phyloP scores from a whole-genome alignment of 2,797 vertebrate genomes.

The Monodelphis domestica region DNA sequence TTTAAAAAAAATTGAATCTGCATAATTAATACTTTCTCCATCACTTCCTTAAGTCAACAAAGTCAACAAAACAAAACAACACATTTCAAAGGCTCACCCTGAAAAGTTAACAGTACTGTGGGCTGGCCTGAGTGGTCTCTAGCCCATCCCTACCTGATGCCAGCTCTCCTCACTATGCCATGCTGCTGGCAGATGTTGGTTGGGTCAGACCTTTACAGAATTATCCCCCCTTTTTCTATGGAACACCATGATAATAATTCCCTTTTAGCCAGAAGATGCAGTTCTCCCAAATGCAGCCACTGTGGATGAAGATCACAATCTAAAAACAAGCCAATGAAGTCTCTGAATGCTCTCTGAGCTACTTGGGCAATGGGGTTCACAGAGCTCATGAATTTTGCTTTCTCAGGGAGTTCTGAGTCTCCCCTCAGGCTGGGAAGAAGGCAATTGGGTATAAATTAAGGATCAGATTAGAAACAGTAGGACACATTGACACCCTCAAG shows the following conservation, averaged over 20 bases:
- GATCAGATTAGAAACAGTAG: neutral
- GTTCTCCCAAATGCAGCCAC: neutral
- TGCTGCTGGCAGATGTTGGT: neutral
- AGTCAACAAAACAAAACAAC: neutral
- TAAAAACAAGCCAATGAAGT: neutral
- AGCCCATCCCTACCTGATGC: neutral
- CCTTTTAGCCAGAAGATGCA: neutral
- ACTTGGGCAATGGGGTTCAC: neutral
- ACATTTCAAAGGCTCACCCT: neutral
- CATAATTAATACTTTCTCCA: no score
- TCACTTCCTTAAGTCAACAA: neutral
- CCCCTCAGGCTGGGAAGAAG: neutral
- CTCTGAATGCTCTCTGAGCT: neutral
- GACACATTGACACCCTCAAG: neutral
- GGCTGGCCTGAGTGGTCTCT: neutral
- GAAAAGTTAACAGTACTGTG: neutral
- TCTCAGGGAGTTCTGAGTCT: neutral
- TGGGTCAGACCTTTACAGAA: neutral
- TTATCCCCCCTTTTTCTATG: neutral
- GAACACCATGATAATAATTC: neutral
- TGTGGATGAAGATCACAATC: neutral
- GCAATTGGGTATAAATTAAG: neutral
- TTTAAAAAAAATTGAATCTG: no score
- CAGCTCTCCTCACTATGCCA: neutral
- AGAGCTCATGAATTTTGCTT: neutral